A percentile compares a stretch with the other conserved stretches of the same genome.
These are phyloP conservation scores for Donacobius atricapilla DNA, from an alignment of 2,113 vertebrate species.

Conservation along the genomic window DNA sequence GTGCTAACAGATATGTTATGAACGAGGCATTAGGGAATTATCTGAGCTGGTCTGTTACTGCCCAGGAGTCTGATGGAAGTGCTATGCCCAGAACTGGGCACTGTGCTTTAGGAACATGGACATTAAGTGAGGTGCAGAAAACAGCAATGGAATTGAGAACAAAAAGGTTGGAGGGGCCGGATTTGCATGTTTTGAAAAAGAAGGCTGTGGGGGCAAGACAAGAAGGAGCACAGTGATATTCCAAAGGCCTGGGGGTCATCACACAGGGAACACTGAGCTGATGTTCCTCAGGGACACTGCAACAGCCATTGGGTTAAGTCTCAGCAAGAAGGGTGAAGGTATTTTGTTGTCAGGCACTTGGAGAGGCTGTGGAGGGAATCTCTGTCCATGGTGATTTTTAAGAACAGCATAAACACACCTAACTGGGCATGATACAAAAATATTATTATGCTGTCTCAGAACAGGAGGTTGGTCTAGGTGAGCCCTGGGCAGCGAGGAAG, in stretches of 20 bases:
- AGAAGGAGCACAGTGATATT: neutral
- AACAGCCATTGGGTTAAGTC: neutral
- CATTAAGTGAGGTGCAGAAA: neutral
- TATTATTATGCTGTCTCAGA: neutral
- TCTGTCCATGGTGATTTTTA: neutral
- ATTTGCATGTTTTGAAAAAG: neutral
- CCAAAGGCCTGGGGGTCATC: neutral
- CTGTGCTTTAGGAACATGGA: neutral
- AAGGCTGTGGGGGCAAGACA: neutral
- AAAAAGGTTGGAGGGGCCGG: neutral
- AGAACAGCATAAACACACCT: neutral
- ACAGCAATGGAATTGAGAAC: neutral
- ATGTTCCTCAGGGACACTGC: neutral
- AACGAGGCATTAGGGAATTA: neutral
- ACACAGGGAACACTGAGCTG: neutral
- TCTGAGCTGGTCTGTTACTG: neutral
- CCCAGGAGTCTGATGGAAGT: neutral
- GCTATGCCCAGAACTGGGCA: neutral
- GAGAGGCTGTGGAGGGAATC: neutral
- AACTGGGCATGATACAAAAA: neutral
- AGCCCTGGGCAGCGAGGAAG: neutral
- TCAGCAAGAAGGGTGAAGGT: neutral
- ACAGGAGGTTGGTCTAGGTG: neutral
- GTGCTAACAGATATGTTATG: neutral
- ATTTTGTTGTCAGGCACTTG: neutral